These are phyloP conservation scores for Drosophila serrata DNA, from an alignment of 1,140 invertebrate genomes.

Conservation along the genomic window DNA sequence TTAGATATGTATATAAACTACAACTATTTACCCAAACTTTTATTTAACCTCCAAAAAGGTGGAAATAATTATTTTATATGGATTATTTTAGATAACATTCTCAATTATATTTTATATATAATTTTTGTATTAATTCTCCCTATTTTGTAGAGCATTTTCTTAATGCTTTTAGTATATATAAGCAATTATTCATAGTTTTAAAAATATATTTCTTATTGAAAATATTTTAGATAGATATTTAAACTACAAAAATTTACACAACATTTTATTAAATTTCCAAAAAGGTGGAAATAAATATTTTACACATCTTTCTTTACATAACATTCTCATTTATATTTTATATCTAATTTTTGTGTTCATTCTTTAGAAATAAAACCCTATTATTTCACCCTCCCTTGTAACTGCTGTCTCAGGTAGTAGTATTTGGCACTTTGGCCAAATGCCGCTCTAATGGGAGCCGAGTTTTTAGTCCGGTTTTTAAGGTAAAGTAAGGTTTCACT, in stretches of 20 bases:
- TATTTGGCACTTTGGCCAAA: slow-evolving; percentile 61
- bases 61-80: background rate
- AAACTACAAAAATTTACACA: background rate
- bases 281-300: background rate
- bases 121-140: background rate
- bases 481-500: slow-evolving; percentile 1
- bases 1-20: background rate
- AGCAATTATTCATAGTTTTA: too few relatives aligned
- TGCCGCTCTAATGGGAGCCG: slow-evolving; percentile 60
- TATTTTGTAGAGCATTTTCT: background rate
- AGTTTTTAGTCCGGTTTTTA: slow-evolving; percentile 25
- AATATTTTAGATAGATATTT: background rate
- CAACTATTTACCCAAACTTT: background rate
- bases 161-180: too few relatives aligned
- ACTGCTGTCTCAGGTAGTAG: slow-evolving; percentile 24
- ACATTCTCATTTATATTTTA: background rate
- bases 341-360: background rate
- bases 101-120: background rate
- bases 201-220: background rate
- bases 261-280: background rate
- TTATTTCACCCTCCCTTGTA: background rate
- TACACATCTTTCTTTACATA: background rate
- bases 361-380: background rate
- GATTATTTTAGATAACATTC: background rate
- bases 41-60: background rate